Evolutionary conservation across 2,888 invertebrate species (phyloP).

Genomic region (Xestoiulus laeticollis): DNA sequence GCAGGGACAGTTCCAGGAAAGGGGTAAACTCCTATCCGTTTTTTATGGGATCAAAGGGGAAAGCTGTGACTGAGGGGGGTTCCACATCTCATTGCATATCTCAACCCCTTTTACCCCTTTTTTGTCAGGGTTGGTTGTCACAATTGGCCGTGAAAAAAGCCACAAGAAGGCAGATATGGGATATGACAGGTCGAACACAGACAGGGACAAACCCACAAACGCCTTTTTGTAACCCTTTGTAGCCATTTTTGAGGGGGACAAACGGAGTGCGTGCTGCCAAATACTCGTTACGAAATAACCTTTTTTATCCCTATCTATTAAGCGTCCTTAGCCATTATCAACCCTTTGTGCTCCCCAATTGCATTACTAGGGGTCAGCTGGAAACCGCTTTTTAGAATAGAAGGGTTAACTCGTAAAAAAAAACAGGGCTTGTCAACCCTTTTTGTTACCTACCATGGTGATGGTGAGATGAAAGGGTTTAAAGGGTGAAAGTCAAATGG

Average conservation of each 20-base stretch:
- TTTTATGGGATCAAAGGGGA: slow-evolving; percentile 47
- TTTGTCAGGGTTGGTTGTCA: slow-evolving; percentile 43
- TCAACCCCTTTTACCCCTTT: slow-evolving; percentile 48
- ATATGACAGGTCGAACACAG: slow-evolving; percentile 24
- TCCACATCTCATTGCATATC: slow-evolving; percentile 42
- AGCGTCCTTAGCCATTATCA: slow-evolving; percentile 45
- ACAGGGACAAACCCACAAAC: neutral
- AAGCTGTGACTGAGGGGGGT: neutral
- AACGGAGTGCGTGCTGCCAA: slow-evolving; percentile 45
- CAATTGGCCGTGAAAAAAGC: slow-evolving; percentile 51
- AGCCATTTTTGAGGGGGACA: slow-evolving; percentile 40
- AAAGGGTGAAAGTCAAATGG: slow-evolving; percentile 45
- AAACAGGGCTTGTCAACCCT: slow-evolving; percentile 23
- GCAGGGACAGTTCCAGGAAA: neutral
- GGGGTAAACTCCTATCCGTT: neutral
- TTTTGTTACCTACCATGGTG: neutral
- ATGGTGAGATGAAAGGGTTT: slow-evolving; percentile 34
- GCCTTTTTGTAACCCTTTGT: slow-evolving; percentile 51
- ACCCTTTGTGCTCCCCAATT: slow-evolving; percentile 38
- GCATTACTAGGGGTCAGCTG: slow-evolving; percentile 32
- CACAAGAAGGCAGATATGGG: slow-evolving; percentile 44
- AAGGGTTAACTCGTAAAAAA: slow-evolving; percentile 38
- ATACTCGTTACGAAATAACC: neutral
- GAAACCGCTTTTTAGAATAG: slow-evolving; percentile 40
- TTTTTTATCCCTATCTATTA: slow-evolving; percentile 24